Evolutionary conservation across 2,797 vertebrate species (phyloP).

Genomic region (Pangasius krempfi): DNA sequence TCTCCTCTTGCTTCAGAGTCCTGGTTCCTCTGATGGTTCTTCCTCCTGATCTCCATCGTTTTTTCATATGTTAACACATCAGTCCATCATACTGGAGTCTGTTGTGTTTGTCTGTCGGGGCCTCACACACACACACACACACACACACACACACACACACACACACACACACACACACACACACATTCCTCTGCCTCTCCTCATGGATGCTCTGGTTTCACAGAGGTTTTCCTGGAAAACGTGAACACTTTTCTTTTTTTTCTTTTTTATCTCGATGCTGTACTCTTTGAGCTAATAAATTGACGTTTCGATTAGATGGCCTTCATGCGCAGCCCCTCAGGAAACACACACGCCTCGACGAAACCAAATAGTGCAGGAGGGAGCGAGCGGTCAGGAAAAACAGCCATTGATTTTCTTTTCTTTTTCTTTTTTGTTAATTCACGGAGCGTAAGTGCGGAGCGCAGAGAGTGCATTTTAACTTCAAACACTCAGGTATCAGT

Average conservation of each 20-base stretch:
- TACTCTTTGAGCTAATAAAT: conserved; percentile 69
- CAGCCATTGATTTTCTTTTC: conserved; percentile 74
- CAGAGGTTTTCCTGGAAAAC: conserved; percentile 72
- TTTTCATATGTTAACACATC: neutral
- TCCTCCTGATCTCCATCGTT: neutral
- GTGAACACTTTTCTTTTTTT: conserved; percentile 5
- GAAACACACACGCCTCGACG: conserved; percentile 80
- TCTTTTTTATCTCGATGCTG: neutral
- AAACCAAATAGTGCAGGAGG: conserved; percentile 80
- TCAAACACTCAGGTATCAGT: conserved; percentile 1
- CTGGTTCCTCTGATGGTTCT: conserved; percentile 3
- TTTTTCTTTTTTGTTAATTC: conserved; percentile 9
- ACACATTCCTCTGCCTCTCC: conserved; percentile 36
- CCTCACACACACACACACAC: conserved; percentile 18
- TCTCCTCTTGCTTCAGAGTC: neutral
- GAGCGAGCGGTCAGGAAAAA: conserved; percentile 71
- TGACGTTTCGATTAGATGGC: conserved; percentile 81
- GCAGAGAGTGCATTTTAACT: conserved; percentile 8
- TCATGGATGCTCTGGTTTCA: conserved; percentile 64
- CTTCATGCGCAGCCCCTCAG: conserved; percentile 77
- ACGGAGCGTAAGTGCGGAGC: conserved; percentile 10
- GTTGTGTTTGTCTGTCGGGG: neutral
- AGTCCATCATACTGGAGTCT: neutral
- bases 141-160: conserved; percentile 8
- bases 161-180: conserved; percentile 21